Base-by-base conservation (phyloP, 2,888 invertebrate species). In the Thereva unica region DNA sequence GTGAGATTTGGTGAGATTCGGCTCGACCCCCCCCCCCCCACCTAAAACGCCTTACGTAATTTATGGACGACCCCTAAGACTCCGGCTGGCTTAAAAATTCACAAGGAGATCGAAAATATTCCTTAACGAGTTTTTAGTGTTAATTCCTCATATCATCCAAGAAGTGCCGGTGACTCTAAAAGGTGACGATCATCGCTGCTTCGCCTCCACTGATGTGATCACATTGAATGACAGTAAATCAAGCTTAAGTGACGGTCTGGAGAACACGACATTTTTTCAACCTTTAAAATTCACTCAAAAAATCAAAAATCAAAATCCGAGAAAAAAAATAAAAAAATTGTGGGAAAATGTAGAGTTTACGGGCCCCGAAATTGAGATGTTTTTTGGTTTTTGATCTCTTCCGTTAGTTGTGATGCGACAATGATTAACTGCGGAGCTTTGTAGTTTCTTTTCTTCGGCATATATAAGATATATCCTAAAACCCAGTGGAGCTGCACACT, bases 181-280 rank as follows among this genome's bases (percentile, higher is more conserved):
- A 44, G 44, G n/a, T 9, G 42, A 35, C 50, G 41, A n/a, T 61
- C 61, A 49, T 61, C 61, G 50, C n/a, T n/a, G 41, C 23, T 61
- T 12, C 42, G 23, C 49, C 50, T 50, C 50, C 49, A 12, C 35
- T 3, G 50, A 34, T 40, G 40, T 61, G 49, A 35, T 59, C 41
- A 8, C 12, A 40, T n/a, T 10, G 12, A 10, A 35, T 35, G 35
- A 40, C 50, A 59, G 50, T 50, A 61, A 50, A 49, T 50, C 61
- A 61, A 23, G 61, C 50, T 61, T 61, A 61, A 44, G 35, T 12
- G 23, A 42, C 34, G 49, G 12, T 7, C 38, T 40, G 41, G 9
- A 41, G 40, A 40, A 23, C 23, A 38, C 12, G 12, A 12, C 55
- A 9, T 41, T 61, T 50, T n/a, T 23, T 34, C 41, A 35, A 55